Conservation (phyloP, 2,113 vertebrate genomes). For the Anguilla rostrata region DNA sequence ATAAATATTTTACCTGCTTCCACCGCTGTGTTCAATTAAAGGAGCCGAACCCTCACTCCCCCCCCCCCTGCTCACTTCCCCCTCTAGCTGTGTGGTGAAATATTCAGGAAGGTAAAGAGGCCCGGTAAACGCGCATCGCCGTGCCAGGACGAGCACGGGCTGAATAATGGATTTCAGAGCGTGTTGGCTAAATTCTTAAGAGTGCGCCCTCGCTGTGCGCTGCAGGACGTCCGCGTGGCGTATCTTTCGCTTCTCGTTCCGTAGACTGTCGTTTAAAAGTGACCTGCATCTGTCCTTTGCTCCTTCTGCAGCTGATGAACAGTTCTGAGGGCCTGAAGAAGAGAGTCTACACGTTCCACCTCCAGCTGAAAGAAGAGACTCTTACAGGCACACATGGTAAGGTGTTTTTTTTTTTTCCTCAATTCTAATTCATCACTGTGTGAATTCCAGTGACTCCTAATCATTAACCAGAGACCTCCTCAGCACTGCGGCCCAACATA, state of each 20-base stretch:
- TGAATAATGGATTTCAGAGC: constrained; percentile 61
- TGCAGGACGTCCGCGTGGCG: background rate
- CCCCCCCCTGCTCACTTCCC: constrained; percentile 52
- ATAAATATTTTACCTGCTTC: constrained; percentile 48
- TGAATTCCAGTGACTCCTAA: background rate
- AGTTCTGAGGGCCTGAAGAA: constrained; percentile 52
- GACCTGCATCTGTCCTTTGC: constrained; percentile 2
- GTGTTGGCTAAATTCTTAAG: constrained; percentile 59
- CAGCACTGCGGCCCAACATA: background rate
- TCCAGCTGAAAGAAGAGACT: constrained; percentile 54
- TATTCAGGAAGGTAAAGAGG: constrained; percentile 57
- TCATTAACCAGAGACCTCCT: background rate
- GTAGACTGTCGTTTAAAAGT: background rate
- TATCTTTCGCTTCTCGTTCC: background rate
- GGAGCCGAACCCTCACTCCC: constrained; percentile 21
- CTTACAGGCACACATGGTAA: constrained; percentile 63
- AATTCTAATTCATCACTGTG: constrained; percentile 47
- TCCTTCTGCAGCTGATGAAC: constrained; percentile 65
- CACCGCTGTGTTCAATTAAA: constrained; percentile 40
- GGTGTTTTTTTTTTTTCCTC: constrained; percentile 55
- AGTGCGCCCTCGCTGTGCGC: background rate
- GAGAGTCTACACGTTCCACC: constrained; percentile 53
- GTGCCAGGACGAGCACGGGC: constrained; percentile 49
- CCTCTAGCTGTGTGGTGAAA: constrained; percentile 53
- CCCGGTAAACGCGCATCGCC: constrained; percentile 52